phyloP scores from a whole-genome alignment of 1,140 invertebrate genomes.

The Hirudo medicinalis region DNA sequence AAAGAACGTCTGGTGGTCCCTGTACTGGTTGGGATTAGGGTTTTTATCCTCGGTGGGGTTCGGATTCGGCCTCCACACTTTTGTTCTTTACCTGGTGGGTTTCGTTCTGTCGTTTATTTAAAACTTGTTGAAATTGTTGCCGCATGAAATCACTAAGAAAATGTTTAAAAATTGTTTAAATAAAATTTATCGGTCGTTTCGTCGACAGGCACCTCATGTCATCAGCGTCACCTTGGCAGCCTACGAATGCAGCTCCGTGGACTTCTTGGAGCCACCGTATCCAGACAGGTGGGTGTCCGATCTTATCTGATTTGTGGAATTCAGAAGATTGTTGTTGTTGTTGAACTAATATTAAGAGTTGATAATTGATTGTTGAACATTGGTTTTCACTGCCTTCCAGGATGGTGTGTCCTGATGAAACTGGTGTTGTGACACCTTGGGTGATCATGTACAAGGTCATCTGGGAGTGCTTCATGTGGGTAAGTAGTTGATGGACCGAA shows the following conservation, averaged over 20 bases:
- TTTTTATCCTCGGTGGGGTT: conserved; percentile 91
- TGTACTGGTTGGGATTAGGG: conserved; percentile 88
- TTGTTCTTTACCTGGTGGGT: conserved; percentile 83
- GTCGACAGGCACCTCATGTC: conserved; percentile 48
- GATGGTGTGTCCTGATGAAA: conserved; percentile 41
- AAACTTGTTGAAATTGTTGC: not conserved
- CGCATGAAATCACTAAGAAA: too few relatives aligned
- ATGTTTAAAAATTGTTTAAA: not conserved
- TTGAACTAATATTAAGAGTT: not conserved
- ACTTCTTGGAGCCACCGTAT: conserved; percentile 72
- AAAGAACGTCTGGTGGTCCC: conserved; percentile 55
- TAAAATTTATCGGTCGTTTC: too few relatives aligned
- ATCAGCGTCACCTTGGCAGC: conserved; percentile 86
- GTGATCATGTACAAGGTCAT: conserved; percentile 90
- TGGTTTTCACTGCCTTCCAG: conserved; percentile 29
- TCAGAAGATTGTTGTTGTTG: not conserved
- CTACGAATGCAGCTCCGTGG: conserved; percentile 82
- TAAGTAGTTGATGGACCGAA: conserved; percentile 27
- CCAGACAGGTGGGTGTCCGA: conserved; percentile 43
- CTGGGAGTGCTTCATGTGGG: conserved; percentile 95
- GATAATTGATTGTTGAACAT: not conserved
- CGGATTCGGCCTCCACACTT: conserved; percentile 94
- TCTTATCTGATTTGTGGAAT: not conserved
- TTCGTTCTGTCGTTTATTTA: too few relatives aligned
- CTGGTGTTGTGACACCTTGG: conserved; percentile 47